These are phyloP conservation scores for Liodrosophila aerea DNA, from an alignment of 2,888 invertebrate genomes.

Conservation along the genomic window DNA sequence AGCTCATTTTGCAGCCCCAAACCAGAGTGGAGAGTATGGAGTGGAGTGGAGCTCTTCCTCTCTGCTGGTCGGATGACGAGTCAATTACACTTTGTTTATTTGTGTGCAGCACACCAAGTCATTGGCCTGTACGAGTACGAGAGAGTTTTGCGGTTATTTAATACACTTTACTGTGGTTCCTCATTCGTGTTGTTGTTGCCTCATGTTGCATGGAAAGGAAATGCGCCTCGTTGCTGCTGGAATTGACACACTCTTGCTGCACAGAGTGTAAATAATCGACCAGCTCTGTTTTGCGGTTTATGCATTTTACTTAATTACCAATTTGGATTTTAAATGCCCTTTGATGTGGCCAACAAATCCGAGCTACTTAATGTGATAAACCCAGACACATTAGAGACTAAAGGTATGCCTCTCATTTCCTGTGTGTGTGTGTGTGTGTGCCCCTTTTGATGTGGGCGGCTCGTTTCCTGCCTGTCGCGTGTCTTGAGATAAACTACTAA, in stretches of 20 bases:
- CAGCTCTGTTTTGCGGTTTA: constrained; percentile 64
- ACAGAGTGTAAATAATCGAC: constrained; percentile 70
- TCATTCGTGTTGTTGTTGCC: constrained; percentile 1
- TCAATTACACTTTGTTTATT: constrained; percentile 62
- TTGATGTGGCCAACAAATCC: constrained; percentile 62
- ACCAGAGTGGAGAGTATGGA: constrained; percentile 8
- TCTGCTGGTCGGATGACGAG: constrained; percentile 48
- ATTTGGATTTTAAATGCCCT: constrained; percentile 72
- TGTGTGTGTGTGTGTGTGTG: constrained; percentile 15
- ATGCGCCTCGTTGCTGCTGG: constrained; percentile 24
- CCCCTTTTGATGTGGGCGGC: constrained; percentile 48
- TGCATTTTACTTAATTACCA: constrained; percentile 77
- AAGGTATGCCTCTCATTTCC: constrained; percentile 51
- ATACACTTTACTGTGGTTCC: constrained; percentile 60
- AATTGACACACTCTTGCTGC: constrained; percentile 54
- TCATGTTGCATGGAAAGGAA: constrained; percentile 26
- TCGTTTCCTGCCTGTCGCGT: constrained; percentile 64
- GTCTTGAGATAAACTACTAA: constrained; percentile 64
- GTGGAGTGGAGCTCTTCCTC: constrained; percentile 8
- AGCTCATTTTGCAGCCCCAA: constrained; percentile 22
- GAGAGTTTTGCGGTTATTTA: constrained; percentile 66
- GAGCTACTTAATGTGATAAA: not conserved
- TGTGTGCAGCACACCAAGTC: constrained; percentile 47
- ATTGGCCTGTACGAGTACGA: constrained; percentile 46
- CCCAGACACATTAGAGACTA: not conserved